Evolutionary conservation across 2,113 vertebrate species (phyloP).

Genomic region (Vicugna pacos): DNA sequence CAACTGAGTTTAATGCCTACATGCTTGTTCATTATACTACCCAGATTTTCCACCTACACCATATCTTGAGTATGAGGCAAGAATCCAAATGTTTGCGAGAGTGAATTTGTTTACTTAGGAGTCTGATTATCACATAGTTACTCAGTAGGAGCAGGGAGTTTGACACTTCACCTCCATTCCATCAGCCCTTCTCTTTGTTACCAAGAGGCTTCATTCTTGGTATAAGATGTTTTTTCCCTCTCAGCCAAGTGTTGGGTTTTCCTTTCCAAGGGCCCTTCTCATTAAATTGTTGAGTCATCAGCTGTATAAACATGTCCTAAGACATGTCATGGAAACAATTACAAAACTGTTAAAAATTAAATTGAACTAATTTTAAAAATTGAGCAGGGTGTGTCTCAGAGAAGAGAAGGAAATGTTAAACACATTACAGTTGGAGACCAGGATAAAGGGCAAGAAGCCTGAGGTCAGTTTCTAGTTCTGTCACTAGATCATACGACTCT

Average conservation of each 20-base stretch:
- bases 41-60: not conserved
- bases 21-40: not conserved
- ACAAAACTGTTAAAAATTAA: constrained; percentile 16
- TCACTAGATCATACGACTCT: not conserved
- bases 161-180: not conserved
- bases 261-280: not conserved
- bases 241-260: constrained; percentile 21
- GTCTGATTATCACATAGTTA: constrained; percentile 9
- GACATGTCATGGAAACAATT: not conserved
- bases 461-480: not conserved
- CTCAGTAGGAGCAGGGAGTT: not conserved
- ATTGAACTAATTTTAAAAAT: not conserved
- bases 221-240: not conserved
- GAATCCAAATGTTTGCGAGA: not conserved
- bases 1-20: not conserved
- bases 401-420: not conserved
- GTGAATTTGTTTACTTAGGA: constrained; percentile 19
- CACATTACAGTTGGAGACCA: not conserved
- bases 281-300: constrained; percentile 26
- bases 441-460: not conserved
- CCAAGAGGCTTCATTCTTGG: not conserved
- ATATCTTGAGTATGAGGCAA: not conserved
- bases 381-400: not conserved
- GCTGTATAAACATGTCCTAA: constrained; percentile 1
- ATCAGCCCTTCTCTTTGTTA: not conserved